Conservation (phyloP, 2,113 vertebrate species). For the Cavia porcellus region DNA sequence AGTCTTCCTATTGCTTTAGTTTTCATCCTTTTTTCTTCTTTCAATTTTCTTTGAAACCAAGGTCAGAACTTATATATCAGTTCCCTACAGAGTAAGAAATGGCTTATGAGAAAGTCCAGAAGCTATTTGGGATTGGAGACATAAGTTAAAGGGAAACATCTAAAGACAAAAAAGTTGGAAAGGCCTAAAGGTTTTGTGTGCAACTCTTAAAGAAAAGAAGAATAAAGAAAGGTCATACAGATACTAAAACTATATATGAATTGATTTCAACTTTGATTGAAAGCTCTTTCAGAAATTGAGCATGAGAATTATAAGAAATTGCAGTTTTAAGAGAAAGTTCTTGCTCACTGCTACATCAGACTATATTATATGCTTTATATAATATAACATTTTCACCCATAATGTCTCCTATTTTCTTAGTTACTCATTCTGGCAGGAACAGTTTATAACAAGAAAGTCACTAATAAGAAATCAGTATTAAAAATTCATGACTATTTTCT, state of each 20-base stretch:
- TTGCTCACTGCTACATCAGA: conserved; percentile 58
- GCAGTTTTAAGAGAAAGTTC: background rate
- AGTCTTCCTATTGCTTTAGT: conserved; percentile 57
- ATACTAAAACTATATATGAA: conserved; percentile 66
- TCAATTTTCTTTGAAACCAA: conserved; percentile 85
- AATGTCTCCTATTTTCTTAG: background rate
- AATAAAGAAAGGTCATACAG: conserved; percentile 70
- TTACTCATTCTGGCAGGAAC: background rate
- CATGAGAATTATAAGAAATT: conserved; percentile 65
- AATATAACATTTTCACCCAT: background rate
- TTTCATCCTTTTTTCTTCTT: conserved; percentile 74
- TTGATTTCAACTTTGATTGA: conserved; percentile 80
- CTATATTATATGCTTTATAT: conserved; percentile 8
- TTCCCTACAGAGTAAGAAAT: conserved; percentile 81
- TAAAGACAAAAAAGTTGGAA: conserved; percentile 72
- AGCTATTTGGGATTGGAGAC: background rate
- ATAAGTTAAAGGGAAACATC: conserved; percentile 77
- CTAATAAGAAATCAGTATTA: background rate
- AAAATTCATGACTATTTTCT: background rate
- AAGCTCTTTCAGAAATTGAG: conserved; percentile 69
- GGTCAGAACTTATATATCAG: conserved; percentile 74
- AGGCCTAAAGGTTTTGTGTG: conserved; percentile 73
- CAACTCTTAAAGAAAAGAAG: conserved; percentile 57
- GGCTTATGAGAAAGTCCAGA: conserved; percentile 71
- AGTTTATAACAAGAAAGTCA: background rate